Evolutionary conservation across 2,113 vertebrate species (phyloP).

Genomic region (Semnornis frantzii): DNA sequence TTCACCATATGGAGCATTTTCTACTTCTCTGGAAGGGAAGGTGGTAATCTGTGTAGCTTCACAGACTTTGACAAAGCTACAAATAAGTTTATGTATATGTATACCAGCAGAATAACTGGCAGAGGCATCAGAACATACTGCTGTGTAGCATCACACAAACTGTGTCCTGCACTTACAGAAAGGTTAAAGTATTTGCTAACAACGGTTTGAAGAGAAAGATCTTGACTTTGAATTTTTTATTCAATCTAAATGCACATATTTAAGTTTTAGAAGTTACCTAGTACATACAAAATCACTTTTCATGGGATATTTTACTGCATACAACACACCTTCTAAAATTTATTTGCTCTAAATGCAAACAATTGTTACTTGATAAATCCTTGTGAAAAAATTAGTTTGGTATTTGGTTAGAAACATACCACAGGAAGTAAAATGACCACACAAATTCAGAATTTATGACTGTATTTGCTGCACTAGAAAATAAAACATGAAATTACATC

Average conservation of each 20-base stretch:
- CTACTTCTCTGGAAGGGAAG: not conserved
- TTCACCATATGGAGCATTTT: not conserved
- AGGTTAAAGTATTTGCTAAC: not conserved
- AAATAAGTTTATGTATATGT: not conserved
- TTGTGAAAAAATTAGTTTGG: not conserved
- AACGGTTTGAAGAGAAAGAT: not conserved
- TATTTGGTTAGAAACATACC: not conserved
- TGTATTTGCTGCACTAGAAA: not conserved
- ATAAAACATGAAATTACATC: not conserved
- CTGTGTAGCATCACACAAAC: not conserved
- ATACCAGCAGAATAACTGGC: not conserved
- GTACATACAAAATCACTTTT: not conserved
- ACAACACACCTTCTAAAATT: not conserved
- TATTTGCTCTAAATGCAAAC: not conserved
- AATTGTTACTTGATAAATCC: not conserved
- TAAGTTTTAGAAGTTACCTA: not conserved
- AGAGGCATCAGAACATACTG: not conserved
- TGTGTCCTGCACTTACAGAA: not conserved
- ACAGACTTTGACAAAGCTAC: not conserved
- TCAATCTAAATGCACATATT: not conserved
- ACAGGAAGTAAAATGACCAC: not conserved
- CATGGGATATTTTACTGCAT: not conserved
- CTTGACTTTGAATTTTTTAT: not conserved
- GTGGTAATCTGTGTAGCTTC: not conserved
- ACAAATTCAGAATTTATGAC: not conserved